Evolutionary conservation across 2,888 invertebrate species (phyloP).

Genomic region (Acrocyrtus sp.): DNA sequence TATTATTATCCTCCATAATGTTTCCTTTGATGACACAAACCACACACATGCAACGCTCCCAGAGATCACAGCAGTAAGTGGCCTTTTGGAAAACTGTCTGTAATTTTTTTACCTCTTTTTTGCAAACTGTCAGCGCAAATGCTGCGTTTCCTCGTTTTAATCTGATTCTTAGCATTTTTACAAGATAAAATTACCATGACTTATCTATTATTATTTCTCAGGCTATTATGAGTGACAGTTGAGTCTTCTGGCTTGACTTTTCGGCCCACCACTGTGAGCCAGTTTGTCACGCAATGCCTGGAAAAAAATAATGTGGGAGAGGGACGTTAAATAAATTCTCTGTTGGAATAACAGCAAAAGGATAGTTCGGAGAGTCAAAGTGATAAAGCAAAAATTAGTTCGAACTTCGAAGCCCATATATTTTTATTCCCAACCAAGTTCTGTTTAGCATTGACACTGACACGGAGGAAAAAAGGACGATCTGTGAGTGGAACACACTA

Average conservation of each 20-base stretch:
- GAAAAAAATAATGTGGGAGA: background rate
- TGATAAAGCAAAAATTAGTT: too few species aligned
- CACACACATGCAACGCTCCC: conserved; percentile 44
- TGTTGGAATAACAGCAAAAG: too few species aligned
- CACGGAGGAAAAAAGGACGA: background rate
- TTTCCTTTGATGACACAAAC: conserved; percentile 5
- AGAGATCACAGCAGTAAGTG: too few species aligned
- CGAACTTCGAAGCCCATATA: too few species aligned
- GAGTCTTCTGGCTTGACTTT: background rate
- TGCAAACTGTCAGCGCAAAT: too few species aligned
- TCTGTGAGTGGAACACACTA: background rate
- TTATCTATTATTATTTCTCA: background rate
- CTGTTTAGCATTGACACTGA: conserved; percentile 40
- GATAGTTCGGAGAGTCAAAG: too few species aligned
- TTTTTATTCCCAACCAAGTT: too few species aligned
- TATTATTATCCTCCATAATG: conserved; percentile 11
- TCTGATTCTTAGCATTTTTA: too few species aligned
- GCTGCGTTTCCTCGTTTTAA: too few species aligned
- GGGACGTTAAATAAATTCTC: background rate
- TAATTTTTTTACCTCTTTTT: too few species aligned
- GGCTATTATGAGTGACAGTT: background rate
- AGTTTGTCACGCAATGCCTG: background rate
- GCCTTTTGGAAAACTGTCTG: conserved; percentile 16
- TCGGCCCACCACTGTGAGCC: background rate
- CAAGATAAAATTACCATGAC: background rate